Base-by-base conservation (phyloP, 2,888 invertebrate species). In the Drosophila recens region DNA sequence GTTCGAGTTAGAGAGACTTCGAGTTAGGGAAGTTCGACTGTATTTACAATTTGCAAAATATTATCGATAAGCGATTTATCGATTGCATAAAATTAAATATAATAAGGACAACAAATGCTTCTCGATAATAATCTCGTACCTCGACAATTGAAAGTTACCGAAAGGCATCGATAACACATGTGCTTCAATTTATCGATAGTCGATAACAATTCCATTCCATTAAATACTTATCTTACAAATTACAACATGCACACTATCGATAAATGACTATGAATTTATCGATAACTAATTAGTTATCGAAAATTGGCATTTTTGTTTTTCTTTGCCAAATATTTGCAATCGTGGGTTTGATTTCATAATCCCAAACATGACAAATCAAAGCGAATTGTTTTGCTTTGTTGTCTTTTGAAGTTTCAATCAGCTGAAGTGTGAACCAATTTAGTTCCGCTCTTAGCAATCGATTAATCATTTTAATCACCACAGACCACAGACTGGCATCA, bases 401-500 rank as follows among this genome's bases (percentile, higher is more conserved):
- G 48, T 53, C 27, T 48, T 17, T 43, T 23, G 10, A 56, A 36
- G 38, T 48, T 49, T 62, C 51, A 59, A 59, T 52, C 46, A 72
- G 52, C 46, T 52, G 46, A 51, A 51, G 34, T 20, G 67, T 75
- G 63, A 57, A 46, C 20, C 48, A 49, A 63, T 65, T 75, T 66
- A 38, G 76, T 69, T 66, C 43, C 65, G 72, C 65, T 38, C 15
- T 69, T 63, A 40, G 15, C 33, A 10, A 52, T 40, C 42, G 69
- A 76, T 76, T 61, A 76, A 76, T 76, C 76, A 76, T 64, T 11
- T 30, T 34, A 46, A 70, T 59, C 15, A 15, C 30, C 30, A 27
- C 6, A 30, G 4, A 4, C 27, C 1, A 2, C 48, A 30, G 57
- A 34, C 40, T 53, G 8, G 15, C 40, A 53, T 43, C 40, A 36